Evolutionary conservation across 2,113 vertebrate species (phyloP).

Genomic region (Zosterops lateralis): DNA sequence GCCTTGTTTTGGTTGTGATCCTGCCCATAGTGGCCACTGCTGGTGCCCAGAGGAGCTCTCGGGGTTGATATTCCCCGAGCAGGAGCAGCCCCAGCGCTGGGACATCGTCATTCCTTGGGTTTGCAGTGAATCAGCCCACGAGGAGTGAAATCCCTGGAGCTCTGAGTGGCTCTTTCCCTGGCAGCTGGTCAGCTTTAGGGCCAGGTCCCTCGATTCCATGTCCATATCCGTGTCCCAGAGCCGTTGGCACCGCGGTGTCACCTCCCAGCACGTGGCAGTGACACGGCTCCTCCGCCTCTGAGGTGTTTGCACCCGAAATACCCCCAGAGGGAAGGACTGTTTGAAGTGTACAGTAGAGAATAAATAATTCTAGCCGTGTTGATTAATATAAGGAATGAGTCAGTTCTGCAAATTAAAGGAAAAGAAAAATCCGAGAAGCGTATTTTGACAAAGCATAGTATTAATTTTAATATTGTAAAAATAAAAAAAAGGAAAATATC

Average conservation of each 20-base stretch:
- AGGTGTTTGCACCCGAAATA: neutral
- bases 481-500: conserved; percentile 37
- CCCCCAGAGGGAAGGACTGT: neutral
- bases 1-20: accelerated
- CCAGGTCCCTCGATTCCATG: neutral
- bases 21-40: accelerated
- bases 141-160: neutral
- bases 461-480: conserved; percentile 59
- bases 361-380: neutral
- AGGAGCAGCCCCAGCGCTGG: accelerated
- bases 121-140: accelerated
- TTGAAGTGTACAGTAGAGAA: conserved; percentile 16
- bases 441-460: conserved; percentile 57
- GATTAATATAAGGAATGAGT: neutral
- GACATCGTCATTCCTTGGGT: accelerated
- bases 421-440: neutral
- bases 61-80: accelerated
- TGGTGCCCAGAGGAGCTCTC: neutral
- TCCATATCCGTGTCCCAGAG: accelerated
- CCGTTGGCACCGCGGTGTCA: accelerated
- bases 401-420: neutral
- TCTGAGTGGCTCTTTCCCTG: neutral
- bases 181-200: neutral
- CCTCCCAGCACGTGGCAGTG: neutral
- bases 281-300: neutral